phyloP scores from a whole-genome alignment of 2,888 invertebrate species.

The Poecilus cupreus region DNA sequence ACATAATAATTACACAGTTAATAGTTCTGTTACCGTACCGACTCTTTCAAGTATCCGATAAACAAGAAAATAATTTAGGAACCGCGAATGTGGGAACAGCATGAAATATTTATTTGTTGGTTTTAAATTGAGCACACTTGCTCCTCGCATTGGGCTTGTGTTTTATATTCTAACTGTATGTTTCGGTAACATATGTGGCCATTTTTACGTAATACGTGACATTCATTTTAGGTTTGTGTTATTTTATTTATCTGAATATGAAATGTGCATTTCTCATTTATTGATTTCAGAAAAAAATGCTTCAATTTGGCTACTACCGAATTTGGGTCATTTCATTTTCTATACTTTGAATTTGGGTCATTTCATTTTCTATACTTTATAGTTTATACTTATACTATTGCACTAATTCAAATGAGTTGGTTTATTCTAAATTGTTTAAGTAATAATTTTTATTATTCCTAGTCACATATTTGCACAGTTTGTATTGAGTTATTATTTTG shows the following conservation, averaged over 20 bases:
- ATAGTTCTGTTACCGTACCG: slow-evolving; percentile 2
- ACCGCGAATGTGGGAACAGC: background rate
- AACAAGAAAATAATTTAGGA: background rate
- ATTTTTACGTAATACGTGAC: slow-evolving; percentile 8
- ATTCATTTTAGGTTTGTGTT: background rate
- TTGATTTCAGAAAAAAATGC: background rate
- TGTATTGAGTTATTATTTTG: too few species aligned
- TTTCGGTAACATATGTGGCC: slow-evolving; percentile 1
- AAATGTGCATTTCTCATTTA: background rate
- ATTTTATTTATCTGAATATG: background rate
- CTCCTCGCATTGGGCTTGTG: background rate
- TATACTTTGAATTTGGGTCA: background rate
- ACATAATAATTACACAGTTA: slow-evolving; percentile 26
- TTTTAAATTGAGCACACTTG: background rate
- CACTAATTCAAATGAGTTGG: too few species aligned
- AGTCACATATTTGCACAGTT: too few species aligned
- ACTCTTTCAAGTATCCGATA: background rate
- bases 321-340: background rate
- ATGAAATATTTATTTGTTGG: background rate
- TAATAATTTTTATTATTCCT: too few species aligned
- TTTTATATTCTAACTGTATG: slow-evolving; percentile 2
- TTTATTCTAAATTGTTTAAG: too few species aligned
- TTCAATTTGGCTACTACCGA: background rate
- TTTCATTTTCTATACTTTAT: background rate
- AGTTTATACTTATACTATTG: too few species aligned